Base-by-base conservation (phyloP, 2,888 invertebrate species). In the Andrena fulva region DNA sequence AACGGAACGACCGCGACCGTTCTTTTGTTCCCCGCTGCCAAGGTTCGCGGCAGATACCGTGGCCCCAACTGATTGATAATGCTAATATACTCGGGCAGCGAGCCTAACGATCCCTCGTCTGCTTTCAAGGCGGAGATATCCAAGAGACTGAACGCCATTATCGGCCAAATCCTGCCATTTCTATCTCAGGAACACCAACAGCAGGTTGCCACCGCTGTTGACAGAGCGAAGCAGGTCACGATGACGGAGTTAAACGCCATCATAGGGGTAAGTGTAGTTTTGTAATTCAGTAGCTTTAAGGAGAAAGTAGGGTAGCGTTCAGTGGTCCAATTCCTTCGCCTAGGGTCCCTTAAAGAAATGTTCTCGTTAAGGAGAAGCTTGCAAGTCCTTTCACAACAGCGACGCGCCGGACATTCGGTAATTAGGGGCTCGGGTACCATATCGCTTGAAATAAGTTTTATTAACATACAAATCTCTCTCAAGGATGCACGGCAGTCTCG, bases 191-290 rank as follows among this genome's bases (percentile, higher is more conserved):
- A 98, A 95, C 99, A 99, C 93, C 99, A 99, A 94, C 98, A 98
- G 94, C 98, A 99, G 95, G 99, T 99, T 67, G 97, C 98, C 42
- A 97, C 97, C 69, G 99, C 99, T 20, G 98, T 99, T 67, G 99
- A 99, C 92, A 95, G 99, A 94, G 99, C 99, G 90, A 99, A 99
- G 95, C 98, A 99, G 95, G 98, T 99, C 93, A 99, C 98, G 93
- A 98, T 99, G 98, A 97, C 98, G 86, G 99, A 99, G 95, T 95
- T 99, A 86, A 99, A 99, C 95, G 97, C 98, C 91, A 98, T 99
- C 91, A 98, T 99, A 92, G 98, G 98, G 97, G 99, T 99, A 96
- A 97, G 98, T 95, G 54, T 59, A 52, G 60, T 76, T 54, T 12
- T 59, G 50, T 86, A 68, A 79, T 79, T 63, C 59, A 59, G 29